Evolutionary conservation across 2,113 vertebrate genomes (phyloP).

Genomic region (Eidolon helvum): DNA sequence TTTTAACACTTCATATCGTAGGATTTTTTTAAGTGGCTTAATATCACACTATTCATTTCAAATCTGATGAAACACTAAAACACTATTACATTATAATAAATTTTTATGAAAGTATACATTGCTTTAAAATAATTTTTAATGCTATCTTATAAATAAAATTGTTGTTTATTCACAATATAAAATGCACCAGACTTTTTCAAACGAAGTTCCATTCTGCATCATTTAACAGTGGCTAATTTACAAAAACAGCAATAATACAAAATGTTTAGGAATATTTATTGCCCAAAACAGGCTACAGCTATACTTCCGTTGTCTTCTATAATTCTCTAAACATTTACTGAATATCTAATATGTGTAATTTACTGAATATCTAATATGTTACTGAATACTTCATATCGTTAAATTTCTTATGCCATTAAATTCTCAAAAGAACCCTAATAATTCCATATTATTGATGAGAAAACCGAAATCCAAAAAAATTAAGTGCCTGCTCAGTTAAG

Average conservation of each 20-base stretch:
- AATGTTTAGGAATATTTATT: background rate
- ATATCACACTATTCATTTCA: conserved; percentile 17
- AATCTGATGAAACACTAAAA: conserved; percentile 55
- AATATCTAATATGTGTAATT: background rate
- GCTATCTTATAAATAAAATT: background rate
- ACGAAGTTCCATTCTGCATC: conserved; percentile 29
- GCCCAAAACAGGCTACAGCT: conserved; percentile 27
- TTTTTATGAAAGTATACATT: background rate
- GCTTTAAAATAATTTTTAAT: conserved; percentile 40
- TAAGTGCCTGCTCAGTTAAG: background rate
- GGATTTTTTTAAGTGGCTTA: conserved; percentile 1
- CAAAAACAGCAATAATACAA: conserved; percentile 13
- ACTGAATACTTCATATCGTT: background rate
- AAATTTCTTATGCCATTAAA: conserved; percentile 31
- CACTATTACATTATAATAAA: conserved; percentile 17
- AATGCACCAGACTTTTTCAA: conserved; percentile 14
- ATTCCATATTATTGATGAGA: conserved; percentile 31
- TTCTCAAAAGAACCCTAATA: conserved; percentile 30
- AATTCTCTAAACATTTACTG: background rate
- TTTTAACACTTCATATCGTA: conserved; percentile 35
- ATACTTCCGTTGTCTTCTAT: background rate
- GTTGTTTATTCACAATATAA: conserved; percentile 28
- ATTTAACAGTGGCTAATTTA: conserved; percentile 16
- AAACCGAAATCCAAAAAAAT: conserved; percentile 31
- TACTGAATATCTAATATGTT: background rate